phyloP scores from a whole-genome alignment of 2,888 invertebrate genomes.

The Pegoplata infirma region DNA sequence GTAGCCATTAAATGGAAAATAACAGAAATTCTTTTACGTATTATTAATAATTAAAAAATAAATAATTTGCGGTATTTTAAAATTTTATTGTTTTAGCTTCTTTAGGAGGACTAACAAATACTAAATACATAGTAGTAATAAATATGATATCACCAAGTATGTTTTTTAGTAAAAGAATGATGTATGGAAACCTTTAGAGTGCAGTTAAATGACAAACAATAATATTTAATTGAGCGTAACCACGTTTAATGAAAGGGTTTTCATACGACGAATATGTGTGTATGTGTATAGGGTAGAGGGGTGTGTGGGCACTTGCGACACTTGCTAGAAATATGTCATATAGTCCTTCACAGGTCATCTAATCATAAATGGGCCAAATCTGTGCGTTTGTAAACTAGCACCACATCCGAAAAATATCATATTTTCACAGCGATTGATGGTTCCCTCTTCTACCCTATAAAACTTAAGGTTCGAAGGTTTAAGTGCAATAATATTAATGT shows the following conservation, averaged over 20 bases:
- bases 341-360: too few relatives aligned
- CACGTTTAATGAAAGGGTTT: constrained; percentile 64
- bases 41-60: constrained; percentile 41
- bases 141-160: neutral
- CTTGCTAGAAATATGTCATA: too few relatives aligned
- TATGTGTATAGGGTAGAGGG: too few relatives aligned
- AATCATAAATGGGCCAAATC: too few relatives aligned
- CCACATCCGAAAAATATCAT: too few relatives aligned
- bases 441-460: too few relatives aligned
- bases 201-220: constrained; percentile 68
- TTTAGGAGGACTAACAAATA: constrained; percentile 17
- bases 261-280: constrained; percentile 5
- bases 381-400: too few relatives aligned
- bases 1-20: neutral
- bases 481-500: neutral
- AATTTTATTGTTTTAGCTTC: constrained; percentile 46
- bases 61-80: constrained; percentile 35
- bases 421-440: too few relatives aligned
- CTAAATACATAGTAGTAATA: too few relatives aligned
- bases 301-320: neutral
- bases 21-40: constrained; percentile 3
- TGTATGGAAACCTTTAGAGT: constrained; percentile 14
- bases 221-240: constrained; percentile 75
- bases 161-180: neutral
- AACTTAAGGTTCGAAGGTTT: neutral